Conservation (phyloP, 2,797 vertebrate species). For the Rhinella marina region DNA sequence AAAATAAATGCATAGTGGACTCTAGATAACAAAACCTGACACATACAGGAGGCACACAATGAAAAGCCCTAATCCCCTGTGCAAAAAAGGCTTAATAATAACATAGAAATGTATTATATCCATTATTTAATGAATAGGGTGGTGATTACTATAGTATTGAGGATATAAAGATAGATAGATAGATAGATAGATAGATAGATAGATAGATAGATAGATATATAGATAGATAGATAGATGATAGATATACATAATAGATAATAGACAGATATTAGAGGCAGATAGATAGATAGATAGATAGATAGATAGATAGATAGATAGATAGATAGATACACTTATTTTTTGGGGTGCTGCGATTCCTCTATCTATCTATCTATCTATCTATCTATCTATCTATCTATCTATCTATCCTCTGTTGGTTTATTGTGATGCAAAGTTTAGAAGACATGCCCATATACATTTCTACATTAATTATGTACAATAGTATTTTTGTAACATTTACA, state of each 20-base stretch:
- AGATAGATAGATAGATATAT: neutral
- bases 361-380: neutral
- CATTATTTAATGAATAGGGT: slow-evolving; percentile 24
- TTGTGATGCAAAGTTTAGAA: too few relatives aligned
- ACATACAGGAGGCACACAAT: slow-evolving; percentile 69
- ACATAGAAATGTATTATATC: neutral
- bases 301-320: too few relatives aligned
- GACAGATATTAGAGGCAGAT: too few relatives aligned
- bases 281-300: too few relatives aligned
- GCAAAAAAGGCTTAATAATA: slow-evolving; percentile 41
- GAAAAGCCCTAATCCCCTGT: slow-evolving; percentile 61
- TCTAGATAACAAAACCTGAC: slow-evolving; percentile 76
- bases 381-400: neutral
- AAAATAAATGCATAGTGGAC: slow-evolving; percentile 80
- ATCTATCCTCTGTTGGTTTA: too few relatives aligned
- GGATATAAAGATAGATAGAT: neutral
- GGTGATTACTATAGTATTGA: neutral
- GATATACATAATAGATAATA: too few relatives aligned
- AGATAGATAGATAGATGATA: too few relatives aligned
- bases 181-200: neutral
- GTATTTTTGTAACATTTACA: neutral
- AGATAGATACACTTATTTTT: too few relatives aligned
- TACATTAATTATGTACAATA: neutral
- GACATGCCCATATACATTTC: too few relatives aligned
- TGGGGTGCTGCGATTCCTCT: neutral